Base-by-base conservation (phyloP, 2,888 invertebrate species). In the Ceraclea dissimilis region DNA sequence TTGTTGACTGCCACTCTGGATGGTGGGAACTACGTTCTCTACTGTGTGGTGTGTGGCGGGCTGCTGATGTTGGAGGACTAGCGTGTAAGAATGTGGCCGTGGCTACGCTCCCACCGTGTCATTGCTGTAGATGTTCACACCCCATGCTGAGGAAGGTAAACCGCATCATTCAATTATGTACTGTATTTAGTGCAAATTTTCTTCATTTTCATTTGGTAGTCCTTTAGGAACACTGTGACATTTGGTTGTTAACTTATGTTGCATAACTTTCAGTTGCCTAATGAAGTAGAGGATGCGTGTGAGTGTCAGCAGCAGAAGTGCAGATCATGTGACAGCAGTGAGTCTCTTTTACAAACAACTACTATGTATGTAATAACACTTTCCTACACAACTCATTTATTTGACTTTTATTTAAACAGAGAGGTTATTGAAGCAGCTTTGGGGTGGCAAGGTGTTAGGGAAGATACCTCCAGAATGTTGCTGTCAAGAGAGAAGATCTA, bases 21-120 rank as follows among this genome's bases (percentile, higher is more conserved):
- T 60, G 60, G 60, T 46, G 52, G 47, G 60, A 60, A 46, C 21
- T 60, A 31, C 58, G 58, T 19, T 51, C 53, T 10, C 49, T 60
- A 31, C 47, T 58, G 49, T 44, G 56, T 13, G 52, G 22, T 18
- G 33, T 50, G 8, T 57, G 51, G 50, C 51, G 46, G 8, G 57
- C 51, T 44, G 50, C 50, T 1, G 52, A 53, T 11, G 46, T 34
- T 13, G 54, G 18, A 20, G 20, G 33, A 17, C 17, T 16, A n/a
- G 22, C 49, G 21, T 17, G 18, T 5, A 18, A 13, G 13, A 39
- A 48, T n/a, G 39, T 44, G n/a, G 52, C 57, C 21, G 22, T 57
- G 22, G 57, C 34, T 19, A 49, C 43, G 10, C 16, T 44, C 6
- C 53, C 57, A 1, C 50, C 57, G 16, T 57, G 57, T 39, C 53